Base-by-base conservation (phyloP, 2,797 vertebrate species). In the Rhabdophis nuchalis region DNA sequence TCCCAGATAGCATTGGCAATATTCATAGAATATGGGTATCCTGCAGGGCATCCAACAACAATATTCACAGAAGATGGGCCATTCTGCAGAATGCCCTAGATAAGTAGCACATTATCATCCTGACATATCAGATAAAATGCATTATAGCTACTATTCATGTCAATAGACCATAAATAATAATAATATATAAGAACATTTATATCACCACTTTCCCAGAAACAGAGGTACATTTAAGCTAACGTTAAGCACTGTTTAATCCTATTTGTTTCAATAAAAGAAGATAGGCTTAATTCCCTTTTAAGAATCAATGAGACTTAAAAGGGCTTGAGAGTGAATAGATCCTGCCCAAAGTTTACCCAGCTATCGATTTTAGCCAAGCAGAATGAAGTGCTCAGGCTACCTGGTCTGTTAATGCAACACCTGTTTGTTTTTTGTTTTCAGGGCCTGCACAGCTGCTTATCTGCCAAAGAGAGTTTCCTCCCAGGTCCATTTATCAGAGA, bases 371-470 rank as follows among this genome's bases (percentile, higher is more conserved):
- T 56, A 50, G 23, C 23, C 64, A 32, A 61, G 68, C 29, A 53
- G 27, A 36, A 23, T 61, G 32, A 85, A 6, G 54, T 54, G 57
- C 27, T 61, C 61, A 54, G 23, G 8, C 61, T 88, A 61, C 50
- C 56, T 82, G 41, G 11, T 60, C 61, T 41, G 32, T 60, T 97
- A 94, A 97, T 95, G 91, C 87, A 85, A 95, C 93, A 61, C 86
- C 93, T 94, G 89, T 87, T 93, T 95, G 94, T 96, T 95, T 97
- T 96, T 95, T 97, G 95, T 95, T 95, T 97, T 93, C 94, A 98
- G 97, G 96, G 94, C 93, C 88, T 97, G 95, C 96, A 97, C 94
- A 96, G 95, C 94, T 94, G 93, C 95, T 93, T 94, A 93, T 91
- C 95, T 96, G 93, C 94, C 96, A 92, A 97, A 97, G 97, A 94